These are phyloP conservation scores for Rhyacophila evoluta DNA, from an alignment of 2,888 invertebrate genomes.

Conservation along the genomic window DNA sequence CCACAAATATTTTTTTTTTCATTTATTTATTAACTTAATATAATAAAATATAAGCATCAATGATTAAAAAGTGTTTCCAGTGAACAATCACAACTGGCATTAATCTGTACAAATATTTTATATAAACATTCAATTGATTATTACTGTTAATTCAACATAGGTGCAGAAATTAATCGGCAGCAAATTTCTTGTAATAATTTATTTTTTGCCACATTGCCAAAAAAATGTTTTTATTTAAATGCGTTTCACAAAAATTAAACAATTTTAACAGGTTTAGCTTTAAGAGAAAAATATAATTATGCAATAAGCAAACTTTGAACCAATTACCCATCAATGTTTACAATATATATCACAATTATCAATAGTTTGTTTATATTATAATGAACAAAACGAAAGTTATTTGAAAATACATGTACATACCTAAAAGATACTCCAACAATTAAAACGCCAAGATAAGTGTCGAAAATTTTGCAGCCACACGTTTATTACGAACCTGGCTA, in stretches of 20 bases:
- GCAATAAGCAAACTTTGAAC: not conserved
- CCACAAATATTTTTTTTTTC: not conserved
- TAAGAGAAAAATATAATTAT: not conserved
- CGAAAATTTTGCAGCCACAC: too few relatives aligned
- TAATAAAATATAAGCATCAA: slow-evolving; percentile 24
- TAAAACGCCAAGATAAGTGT: too few relatives aligned
- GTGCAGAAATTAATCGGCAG: not conserved
- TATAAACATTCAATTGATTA: not conserved
- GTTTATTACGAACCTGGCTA: too few relatives aligned
- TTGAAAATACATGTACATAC: not conserved
- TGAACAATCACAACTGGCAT: slow-evolving; percentile 1
- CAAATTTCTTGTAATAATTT: not conserved
- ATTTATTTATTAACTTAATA: slow-evolving; percentile 15
- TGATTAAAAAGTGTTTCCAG: not conserved
- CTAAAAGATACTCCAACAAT: too few relatives aligned
- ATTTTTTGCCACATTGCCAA: not conserved
- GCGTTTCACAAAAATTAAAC: not conserved
- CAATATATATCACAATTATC: slow-evolving; percentile 12
- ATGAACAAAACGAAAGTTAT: not conserved
- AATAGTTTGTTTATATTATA: not conserved
- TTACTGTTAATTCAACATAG: not conserved
- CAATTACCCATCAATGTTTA: not conserved
- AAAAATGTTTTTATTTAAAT: not conserved
- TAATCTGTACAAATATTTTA: slow-evolving; percentile 1
- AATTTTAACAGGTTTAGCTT: not conserved